Conservation (phyloP, 2,113 vertebrate genomes). For the Chionis minor region DNA sequence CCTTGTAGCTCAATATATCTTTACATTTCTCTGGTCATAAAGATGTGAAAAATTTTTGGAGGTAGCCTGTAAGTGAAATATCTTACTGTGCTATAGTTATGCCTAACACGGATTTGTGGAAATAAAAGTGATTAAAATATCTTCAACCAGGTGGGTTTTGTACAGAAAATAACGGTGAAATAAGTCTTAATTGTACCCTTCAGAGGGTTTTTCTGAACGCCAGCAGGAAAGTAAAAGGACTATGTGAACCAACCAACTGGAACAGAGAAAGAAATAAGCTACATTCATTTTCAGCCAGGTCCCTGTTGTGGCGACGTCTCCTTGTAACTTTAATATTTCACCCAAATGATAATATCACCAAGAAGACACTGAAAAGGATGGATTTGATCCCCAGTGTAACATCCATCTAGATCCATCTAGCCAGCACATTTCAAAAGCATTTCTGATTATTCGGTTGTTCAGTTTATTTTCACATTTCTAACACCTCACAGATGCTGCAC, state of each 20-base stretch:
- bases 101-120: conserved; percentile 33
- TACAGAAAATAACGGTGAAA: conserved; percentile 1
- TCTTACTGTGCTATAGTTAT: conserved; percentile 10
- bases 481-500: neutral
- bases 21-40: conserved; percentile 56
- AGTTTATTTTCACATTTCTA: conserved; percentile 47
- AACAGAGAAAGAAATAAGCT: conserved; percentile 61
- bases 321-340: conserved; percentile 47
- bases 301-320: conserved; percentile 20
- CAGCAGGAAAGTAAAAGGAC: conserved; percentile 31
- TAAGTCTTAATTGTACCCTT: conserved; percentile 40
- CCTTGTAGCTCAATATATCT: conserved; percentile 43
- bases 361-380: conserved; percentile 8
- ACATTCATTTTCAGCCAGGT: conserved; percentile 57
- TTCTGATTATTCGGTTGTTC: conserved; percentile 14
- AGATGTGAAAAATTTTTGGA: conserved; percentile 55
- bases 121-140: conserved; percentile 36
- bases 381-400: conserved; percentile 41
- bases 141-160: neutral
- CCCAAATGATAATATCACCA: conserved; percentile 35
- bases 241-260: conserved; percentile 17
- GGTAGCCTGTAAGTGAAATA: conserved; percentile 35
- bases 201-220: neutral
- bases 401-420: neutral
- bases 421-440: conserved; percentile 30